Base-by-base conservation (phyloP, 2,797 vertebrate species). In the Anguilla anguilla region DNA sequence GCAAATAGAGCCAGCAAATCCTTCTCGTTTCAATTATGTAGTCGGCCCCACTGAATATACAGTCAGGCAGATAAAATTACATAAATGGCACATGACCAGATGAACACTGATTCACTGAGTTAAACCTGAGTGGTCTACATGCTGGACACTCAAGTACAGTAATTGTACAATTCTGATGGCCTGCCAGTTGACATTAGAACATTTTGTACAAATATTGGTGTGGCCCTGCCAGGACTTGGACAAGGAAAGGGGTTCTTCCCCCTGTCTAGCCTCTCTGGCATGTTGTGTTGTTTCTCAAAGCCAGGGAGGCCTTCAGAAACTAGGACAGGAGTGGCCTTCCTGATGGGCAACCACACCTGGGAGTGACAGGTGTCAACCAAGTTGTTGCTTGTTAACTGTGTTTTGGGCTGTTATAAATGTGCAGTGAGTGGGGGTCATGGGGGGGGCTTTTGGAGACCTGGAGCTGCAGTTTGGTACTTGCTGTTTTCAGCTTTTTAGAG, bases 1-100 rank as follows among this genome's bases (percentile, higher is more conserved):
- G 87, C 53, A 88, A 85, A 86, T 55, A 77, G 49, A 74, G 51
- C 51, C 61, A 13, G 59, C 6, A 61, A 59, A 85, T 39, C 57
- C 59, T 85, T 67, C 43, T 85, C 22, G 17, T 82, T 82, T 82
- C 79, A 82, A 82, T 82, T 51, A 51, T 49, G 28, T 13, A 15
- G 57, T 10, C 7, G 7, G 59, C 22, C 55, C 4, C 35, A 46
- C 61, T 85, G 35, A 69, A 46, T 15, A 46, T 49, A 31, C n/a
- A 35, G n/a, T 35, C 57, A 72, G 5, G 11, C 51, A 84, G 53
- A 84, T 55, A 57, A 59, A 35, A 59, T 59, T 10, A 57, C 55
- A 10, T 15, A 57, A 57, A 84, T 55, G 2, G 49, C 59, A 88
- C 84, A 88, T 57, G 82, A 69, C 77, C 85, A 61, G n/a, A 46